phyloP scores from a whole-genome alignment of 2,888 invertebrate genomes.

The Conus canariensis region DNA sequence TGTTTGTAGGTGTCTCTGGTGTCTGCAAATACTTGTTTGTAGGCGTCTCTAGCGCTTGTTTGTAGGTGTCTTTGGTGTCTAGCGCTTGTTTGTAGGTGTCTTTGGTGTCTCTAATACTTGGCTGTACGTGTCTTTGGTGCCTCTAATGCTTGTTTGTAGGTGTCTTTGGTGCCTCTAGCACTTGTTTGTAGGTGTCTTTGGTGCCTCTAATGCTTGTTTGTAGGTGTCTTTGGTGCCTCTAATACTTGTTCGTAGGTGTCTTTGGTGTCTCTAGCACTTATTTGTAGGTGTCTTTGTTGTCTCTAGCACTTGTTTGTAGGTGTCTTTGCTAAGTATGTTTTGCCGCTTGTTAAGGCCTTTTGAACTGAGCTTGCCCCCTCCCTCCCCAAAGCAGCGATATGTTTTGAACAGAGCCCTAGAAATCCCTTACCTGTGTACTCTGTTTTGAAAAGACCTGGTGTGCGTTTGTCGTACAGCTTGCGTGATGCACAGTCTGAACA shows the following conservation, averaged over 20 bases:
- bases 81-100: no score
- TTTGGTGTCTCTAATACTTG: no score
- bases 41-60: no score
- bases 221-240: no score
- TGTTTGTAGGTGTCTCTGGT: neutral
- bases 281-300: no score
- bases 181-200: no score
- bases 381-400: constrained; percentile 7
- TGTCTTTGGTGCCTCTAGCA: no score
- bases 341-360: constrained; percentile 27
- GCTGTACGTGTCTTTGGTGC: no score
- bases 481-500: neutral
- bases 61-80: no score
- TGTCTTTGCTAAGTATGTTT: neutral
- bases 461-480: constrained; percentile 21
- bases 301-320: constrained; percentile 13
- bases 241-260: no score
- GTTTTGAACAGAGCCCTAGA: constrained; percentile 41
- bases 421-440: constrained; percentile 38
- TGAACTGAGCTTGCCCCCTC: neutral
- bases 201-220: no score
- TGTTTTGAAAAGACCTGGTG: constrained; percentile 45
- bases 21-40: neutral
- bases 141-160: no score
- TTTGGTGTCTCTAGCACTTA: neutral